phyloP scores from a whole-genome alignment of 2,113 vertebrate species.

The Ammodytes marinus region DNA sequence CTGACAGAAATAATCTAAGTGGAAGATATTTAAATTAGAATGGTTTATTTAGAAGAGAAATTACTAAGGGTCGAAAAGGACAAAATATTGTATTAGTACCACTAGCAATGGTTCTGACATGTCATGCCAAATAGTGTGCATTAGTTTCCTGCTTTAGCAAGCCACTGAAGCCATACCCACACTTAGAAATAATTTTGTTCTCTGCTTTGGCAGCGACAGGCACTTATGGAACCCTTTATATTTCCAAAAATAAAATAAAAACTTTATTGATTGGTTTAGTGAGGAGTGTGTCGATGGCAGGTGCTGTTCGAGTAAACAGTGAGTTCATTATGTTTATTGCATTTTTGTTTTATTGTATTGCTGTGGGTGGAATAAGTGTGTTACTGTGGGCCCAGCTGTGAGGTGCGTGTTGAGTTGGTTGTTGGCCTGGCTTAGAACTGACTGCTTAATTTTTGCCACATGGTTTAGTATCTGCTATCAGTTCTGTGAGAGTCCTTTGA shows the following conservation, averaged over 20 bases:
- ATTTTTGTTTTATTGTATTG: not conserved
- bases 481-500: constrained; percentile 14
- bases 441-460: constrained; percentile 32
- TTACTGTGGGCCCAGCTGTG: constrained; percentile 15
- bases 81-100: not conserved
- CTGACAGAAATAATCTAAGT: constrained; percentile 10
- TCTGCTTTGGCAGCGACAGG: not conserved
- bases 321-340: not conserved
- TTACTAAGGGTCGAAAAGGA: not conserved
- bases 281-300: not conserved
- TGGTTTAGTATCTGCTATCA: constrained; percentile 26
- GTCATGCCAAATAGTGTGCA: not conserved
- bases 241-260: not conserved
- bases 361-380: constrained; percentile 3
- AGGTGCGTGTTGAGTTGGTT: constrained; percentile 18
- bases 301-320: constrained; percentile 4
- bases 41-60: constrained; percentile 7
- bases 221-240: not conserved
- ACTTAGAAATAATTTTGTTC: not conserved
- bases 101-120: not conserved
- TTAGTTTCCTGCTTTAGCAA: not conserved
- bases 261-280: not conserved
- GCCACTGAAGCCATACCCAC: not conserved
- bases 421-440: constrained; percentile 20
- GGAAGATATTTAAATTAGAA: not conserved